Percentiles rank a stretch among this genome's conserved stretches.
Evolutionary conservation across 2,888 invertebrate species (phyloP).

Genomic region (Drosophila paramelanica): DNA sequence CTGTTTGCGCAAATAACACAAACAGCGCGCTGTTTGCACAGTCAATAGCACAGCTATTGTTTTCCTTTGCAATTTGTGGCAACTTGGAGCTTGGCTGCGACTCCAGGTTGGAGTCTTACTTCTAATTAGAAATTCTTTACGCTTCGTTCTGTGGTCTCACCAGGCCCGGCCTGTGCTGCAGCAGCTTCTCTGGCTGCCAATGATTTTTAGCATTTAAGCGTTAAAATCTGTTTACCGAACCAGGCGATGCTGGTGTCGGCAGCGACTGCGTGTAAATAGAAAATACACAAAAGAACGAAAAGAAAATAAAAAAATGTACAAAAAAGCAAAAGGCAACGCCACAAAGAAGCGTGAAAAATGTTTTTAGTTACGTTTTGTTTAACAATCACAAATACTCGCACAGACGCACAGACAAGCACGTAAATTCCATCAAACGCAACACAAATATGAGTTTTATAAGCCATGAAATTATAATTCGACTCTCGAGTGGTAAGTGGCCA

Average conservation of each 20-base stretch:
- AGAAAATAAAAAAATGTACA: not conserved
- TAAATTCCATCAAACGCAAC: conserved; percentile 76
- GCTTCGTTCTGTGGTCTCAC: conserved; percentile 57
- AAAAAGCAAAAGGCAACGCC: conserved; percentile 42
- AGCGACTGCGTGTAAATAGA: conserved; percentile 68
- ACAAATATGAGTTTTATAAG: conserved; percentile 80
- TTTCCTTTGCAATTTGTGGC: conserved; percentile 79
- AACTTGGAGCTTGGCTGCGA: conserved; percentile 33
- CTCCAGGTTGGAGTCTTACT: conserved; percentile 68
- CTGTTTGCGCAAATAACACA: conserved; percentile 75
- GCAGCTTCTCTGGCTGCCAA: conserved; percentile 22
- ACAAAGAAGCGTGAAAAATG: conserved; percentile 79
- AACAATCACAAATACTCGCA: conserved; percentile 41
- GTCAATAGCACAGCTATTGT: conserved; percentile 69
- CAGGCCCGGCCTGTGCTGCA: conserved; percentile 6
- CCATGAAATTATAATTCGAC: conserved; percentile 80
- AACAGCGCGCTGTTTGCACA: conserved; percentile 60
- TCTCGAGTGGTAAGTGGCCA: conserved; percentile 76
- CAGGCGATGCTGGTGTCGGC: conserved; percentile 8
- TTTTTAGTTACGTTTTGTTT: conserved; percentile 81
- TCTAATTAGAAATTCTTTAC: conserved; percentile 79
- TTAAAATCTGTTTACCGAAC: conserved; percentile 74
- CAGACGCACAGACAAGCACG: conserved; percentile 6
- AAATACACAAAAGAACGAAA: conserved; percentile 44
- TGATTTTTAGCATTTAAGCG: conserved; percentile 80